A percentile compares a stretch with the other conserved stretches of the same genome.
Evolutionary conservation across 2,113 vertebrate genomes (phyloP).

Genomic region (Hippoglossus stenolepis): DNA sequence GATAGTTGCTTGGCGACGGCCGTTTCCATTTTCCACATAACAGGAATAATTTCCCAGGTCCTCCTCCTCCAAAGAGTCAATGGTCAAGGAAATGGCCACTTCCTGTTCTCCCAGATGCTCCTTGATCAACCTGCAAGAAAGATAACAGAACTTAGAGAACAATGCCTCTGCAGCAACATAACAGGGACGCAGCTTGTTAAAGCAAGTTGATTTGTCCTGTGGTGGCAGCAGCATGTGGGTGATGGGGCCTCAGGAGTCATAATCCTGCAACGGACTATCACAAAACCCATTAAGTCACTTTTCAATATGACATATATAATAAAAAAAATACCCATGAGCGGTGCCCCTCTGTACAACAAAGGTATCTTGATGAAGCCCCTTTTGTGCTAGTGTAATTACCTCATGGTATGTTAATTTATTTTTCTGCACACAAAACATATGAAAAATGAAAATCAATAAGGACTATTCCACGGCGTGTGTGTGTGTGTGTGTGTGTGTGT

Average conservation of each 20-base stretch:
- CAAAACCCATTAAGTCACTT: background rate
- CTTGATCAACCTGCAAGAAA: conserved; percentile 88
- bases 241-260: background rate
- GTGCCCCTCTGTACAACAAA: background rate
- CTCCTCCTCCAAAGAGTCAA: conserved; percentile 93
- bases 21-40: conserved; percentile 96
- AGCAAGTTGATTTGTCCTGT: background rate
- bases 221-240: background rate
- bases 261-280: background rate
- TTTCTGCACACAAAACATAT: conserved; percentile 68
- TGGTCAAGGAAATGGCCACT: conserved; percentile 95
- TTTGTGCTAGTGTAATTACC: conserved; percentile 49
- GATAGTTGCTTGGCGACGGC: conserved; percentile 92
- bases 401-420: conserved; percentile 69
- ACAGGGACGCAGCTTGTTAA: background rate
- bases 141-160: background rate
- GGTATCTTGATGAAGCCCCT: background rate
- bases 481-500: background rate
- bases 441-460: conserved; percentile 81
- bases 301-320: background rate
- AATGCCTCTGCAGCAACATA: background rate
- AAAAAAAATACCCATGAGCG: background rate
- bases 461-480: conserved; percentile 55
- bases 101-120: conserved; percentile 97
- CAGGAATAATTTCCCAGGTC: conserved; percentile 99